Base-by-base conservation (phyloP, 2,113 vertebrate species). In the Istiophorus platypterus region DNA sequence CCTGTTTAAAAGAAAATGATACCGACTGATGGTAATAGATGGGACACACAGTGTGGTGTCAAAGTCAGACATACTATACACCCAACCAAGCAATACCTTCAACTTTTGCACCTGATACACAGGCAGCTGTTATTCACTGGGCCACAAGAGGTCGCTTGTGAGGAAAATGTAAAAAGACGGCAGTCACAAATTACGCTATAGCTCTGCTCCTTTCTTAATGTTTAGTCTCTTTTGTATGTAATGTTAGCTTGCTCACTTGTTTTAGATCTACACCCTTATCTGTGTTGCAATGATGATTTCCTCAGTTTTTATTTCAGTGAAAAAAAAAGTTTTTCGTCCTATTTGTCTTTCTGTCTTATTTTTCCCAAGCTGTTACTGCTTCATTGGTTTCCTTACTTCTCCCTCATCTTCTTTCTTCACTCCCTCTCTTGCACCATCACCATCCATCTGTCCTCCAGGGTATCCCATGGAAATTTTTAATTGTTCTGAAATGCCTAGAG, bases 401-500 rank as follows among this genome's bases (percentile, higher is more conserved):
- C 27, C 34, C 14, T 47, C 37, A 34, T 82, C 72, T 72, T 57
- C 20, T 72, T 45, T 34, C 18, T n/a, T 80, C 24, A 22, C 71
- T 61, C 8, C 9, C 65, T 80, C 10, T 26, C 31, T n/a, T 57
- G 47, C 31, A 17, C 31, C 59, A 57, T 57, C 64, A 7, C 64
- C 49, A 69, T 65, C 49, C 8, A 0, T 81, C 14, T 29, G 15
- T 56, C 75, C 78, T 80, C 59, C 14, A 49, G 56, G 72, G 76
- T 51, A 82, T 79, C 66, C 61, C 71, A 59, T 29, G 15, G 78
- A 89, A 87, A 81, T 77, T 51, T 84, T 85, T 82, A 85, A 88
- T 87, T 91, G 78, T 89, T 90, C 72, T 81, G 58, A 92, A 90
- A 84, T 79, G 67, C 75, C 69, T 79, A 65, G 37, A 88, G 51